Evolutionary conservation across 1,140 invertebrate genomes (phyloP).

Genomic region (Luehdorfia chinensis): DNA sequence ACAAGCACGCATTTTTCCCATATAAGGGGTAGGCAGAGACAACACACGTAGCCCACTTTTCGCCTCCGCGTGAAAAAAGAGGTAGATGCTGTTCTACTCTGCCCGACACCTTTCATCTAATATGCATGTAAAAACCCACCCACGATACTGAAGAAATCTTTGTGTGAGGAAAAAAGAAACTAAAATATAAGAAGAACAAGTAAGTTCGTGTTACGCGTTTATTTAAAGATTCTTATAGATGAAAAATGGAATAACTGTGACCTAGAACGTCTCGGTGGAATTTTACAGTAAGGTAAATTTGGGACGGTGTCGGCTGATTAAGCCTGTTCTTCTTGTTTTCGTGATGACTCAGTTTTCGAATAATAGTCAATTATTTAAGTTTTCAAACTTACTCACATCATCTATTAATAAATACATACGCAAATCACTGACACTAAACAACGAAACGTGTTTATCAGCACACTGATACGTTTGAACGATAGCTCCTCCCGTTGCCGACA

Average conservation of each 20-base stretch:
- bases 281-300: conserved; percentile 11
- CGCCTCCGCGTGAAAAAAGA: too few species aligned
- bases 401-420: conserved; percentile 6
- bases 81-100: too few species aligned
- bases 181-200: too few species aligned
- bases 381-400: conserved; percentile 1
- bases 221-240: conserved; percentile 3
- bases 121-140: too few species aligned
- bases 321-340: background rate
- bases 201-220: conserved; percentile 11
- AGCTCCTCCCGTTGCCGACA: background rate
- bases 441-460: background rate
- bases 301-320: conserved; percentile 1
- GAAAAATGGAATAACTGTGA: background rate
- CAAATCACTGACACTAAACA: background rate
- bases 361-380: conserved; percentile 5
- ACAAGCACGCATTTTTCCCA: too few species aligned
- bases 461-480: background rate
- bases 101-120: too few species aligned
- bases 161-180: too few species aligned
- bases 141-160: too few species aligned
- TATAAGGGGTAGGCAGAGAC: too few species aligned
- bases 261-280: conserved; percentile 6
- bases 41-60: too few species aligned
- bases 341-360: conserved; percentile 3